Base-by-base conservation (phyloP, 2,113 vertebrate species). In the Hystrix cristata region DNA sequence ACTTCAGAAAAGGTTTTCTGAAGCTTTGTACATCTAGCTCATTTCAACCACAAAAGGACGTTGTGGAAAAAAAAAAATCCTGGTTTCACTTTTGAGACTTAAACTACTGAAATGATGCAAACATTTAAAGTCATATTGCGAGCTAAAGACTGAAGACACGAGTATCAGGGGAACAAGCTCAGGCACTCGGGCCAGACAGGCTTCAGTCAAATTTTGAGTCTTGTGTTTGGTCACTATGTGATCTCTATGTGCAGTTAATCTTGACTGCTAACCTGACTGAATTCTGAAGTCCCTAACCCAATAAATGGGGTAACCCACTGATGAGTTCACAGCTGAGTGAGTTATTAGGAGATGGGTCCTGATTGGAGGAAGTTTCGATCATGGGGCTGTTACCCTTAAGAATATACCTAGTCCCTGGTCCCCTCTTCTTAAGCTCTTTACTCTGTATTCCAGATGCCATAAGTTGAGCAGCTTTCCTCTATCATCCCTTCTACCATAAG, bases 121-220 rank as follows among this genome's bases (percentile, higher is more conserved):
- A 59, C 9, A 48, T 62, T 55, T 34, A 27, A 55, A 79, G 16
- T 79, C 13, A 67, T 53, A 21, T 9, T 67, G 23, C 27, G 65
- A 14, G 65, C 23, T 72, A 51, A 48, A 15, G 74, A 64, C 67
- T 15, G 59, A 59, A 82, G 53, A 57, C 4, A 60, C 38, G 34
- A 46, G 14, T 46, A 14, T 64, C 65, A 4, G 8, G 7, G 64
- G 59, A 48, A 71, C 6, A 13, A 7, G 18, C 25, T 85, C 84
- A 74, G 60, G 21, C 4, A 31, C 6, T 5, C 0, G 29, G 31
- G 43, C 21, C n/a, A n/a, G 81, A 11, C 19, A 34, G 15, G 0
- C 48, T 27, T 5, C 51, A 64, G 43, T 83, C 72, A 18, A 69
- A 60, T 84, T 46, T 72, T 3, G 19, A 60, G 15, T 53, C 6